Conservation (phyloP, 1,140 invertebrate species). For the Semibalanus balanoides region DNA sequence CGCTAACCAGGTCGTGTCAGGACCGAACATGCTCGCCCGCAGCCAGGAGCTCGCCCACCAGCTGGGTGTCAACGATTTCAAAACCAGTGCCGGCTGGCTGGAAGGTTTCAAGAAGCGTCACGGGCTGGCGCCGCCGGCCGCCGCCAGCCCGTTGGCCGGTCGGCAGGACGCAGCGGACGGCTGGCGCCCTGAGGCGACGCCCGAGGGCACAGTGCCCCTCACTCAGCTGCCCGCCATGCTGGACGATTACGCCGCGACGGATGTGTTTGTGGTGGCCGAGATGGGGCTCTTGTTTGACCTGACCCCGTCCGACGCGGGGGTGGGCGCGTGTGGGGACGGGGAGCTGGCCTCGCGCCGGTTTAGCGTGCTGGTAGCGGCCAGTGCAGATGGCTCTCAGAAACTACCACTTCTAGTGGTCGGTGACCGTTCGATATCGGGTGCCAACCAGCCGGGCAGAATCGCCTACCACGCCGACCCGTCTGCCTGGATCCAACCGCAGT, state of each 20-base stretch:
- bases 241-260: conserved; percentile 19
- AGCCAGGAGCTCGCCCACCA: conserved; percentile 21
- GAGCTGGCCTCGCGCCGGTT: neutral
- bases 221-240: conserved; percentile 18
- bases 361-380: conserved; percentile 19
- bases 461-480: neutral
- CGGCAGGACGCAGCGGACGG: conserved; percentile 14
- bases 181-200: conserved; percentile 10
- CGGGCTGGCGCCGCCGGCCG: conserved; percentile 14
- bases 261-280: conserved; percentile 27
- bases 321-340: conserved; percentile 20
- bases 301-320: conserved; percentile 20
- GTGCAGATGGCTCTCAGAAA: conserved; percentile 26
- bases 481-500: neutral
- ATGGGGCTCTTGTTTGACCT: conserved; percentile 25
- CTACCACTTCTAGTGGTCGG: conserved; percentile 23
- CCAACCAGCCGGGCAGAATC: neutral
- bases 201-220: conserved; percentile 10
- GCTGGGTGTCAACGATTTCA: conserved; percentile 24
- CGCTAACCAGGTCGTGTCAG: conserved; percentile 15
- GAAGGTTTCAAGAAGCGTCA: conserved; percentile 23
- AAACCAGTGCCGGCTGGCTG: conserved; percentile 27
- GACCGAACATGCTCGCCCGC: conserved; percentile 23
- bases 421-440: conserved; percentile 12
- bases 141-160: too few species aligned